phyloP scores from a whole-genome alignment of 2,797 vertebrate genomes.

The Prionace glauca region DNA sequence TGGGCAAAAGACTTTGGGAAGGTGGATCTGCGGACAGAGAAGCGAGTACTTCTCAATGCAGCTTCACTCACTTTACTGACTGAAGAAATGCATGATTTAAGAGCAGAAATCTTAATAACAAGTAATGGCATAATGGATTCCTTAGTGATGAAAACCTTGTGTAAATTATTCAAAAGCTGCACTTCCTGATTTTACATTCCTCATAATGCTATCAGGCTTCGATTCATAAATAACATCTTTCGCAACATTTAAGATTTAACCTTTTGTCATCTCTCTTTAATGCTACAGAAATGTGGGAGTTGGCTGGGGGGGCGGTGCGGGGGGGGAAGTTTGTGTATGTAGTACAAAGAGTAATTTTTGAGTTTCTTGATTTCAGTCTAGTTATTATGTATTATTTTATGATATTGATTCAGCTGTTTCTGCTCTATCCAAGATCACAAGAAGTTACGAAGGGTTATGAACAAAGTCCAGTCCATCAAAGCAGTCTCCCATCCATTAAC shows the following conservation, averaged over 20 bases:
- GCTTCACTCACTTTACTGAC: not conserved
- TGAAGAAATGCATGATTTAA: slow-evolving; percentile 7
- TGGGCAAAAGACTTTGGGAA: not conserved
- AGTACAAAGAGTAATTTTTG: not conserved
- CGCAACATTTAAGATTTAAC: not conserved
- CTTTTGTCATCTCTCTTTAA: not conserved
- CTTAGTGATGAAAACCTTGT: not conserved
- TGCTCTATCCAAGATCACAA: too few species aligned
- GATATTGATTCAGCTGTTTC: not conserved
- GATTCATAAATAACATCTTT: not conserved
- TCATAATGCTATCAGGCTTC: not conserved
- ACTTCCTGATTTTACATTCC: not conserved
- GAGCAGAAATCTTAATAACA: not conserved
- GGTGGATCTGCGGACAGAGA: not conserved
- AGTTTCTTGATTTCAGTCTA: not conserved
- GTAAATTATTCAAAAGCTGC: slow-evolving; percentile 29
- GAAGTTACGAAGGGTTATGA: too few species aligned
- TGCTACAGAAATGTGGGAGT: not conserved
- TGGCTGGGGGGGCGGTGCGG: too few species aligned
- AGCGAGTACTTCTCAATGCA: not conserved
- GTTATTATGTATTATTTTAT: not conserved
- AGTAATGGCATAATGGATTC: not conserved
- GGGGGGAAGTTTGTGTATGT: not conserved
- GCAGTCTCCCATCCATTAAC: too few species aligned
- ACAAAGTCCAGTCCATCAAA: too few species aligned